Evolutionary conservation across 92 coral and sea anemone species (phyloP).

Genomic region (Pocillopora grandis): DNA sequence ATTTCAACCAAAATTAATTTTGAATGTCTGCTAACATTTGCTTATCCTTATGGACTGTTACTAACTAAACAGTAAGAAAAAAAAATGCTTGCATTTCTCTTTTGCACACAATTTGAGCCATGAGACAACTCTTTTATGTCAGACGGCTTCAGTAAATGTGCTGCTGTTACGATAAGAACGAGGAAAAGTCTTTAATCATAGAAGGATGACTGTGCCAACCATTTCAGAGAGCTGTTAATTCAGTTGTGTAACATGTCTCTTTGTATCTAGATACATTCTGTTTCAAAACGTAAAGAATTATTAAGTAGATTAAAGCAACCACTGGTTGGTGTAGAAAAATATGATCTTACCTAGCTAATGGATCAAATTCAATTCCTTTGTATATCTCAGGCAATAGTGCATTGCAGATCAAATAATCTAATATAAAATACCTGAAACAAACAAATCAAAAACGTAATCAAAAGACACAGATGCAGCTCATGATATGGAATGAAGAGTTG

Average conservation of each 20-base stretch:
- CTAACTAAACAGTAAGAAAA: background rate
- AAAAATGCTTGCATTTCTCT: constrained; percentile 6
- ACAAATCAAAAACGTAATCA: background rate
- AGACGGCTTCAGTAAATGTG: constrained; percentile 44
- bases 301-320: no score
- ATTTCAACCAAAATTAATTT: background rate
- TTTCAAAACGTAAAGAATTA: no score
- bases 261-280: no score
- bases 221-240: no score
- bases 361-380: constrained; percentile 78
- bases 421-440: constrained; percentile 67
- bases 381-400: constrained; percentile 69
- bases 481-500: background rate
- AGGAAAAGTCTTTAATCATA: no score
- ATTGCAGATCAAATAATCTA: constrained; percentile 64
- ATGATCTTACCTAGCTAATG: constrained; percentile 65
- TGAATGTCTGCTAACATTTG: constrained; percentile 5
- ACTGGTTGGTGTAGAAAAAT: background rate
- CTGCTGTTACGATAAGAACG: background rate
- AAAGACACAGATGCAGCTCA: no score
- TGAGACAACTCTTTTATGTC: background rate
- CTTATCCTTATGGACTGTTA: background rate
- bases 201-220: no score
- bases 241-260: no score
- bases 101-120: constrained; percentile 56